Percentiles rank a stretch among this genome's conserved stretches.
These are phyloP conservation scores for Bradynema listronoti DNA, from an alignment of 1,140 invertebrate species.

Conservation along the genomic window DNA sequence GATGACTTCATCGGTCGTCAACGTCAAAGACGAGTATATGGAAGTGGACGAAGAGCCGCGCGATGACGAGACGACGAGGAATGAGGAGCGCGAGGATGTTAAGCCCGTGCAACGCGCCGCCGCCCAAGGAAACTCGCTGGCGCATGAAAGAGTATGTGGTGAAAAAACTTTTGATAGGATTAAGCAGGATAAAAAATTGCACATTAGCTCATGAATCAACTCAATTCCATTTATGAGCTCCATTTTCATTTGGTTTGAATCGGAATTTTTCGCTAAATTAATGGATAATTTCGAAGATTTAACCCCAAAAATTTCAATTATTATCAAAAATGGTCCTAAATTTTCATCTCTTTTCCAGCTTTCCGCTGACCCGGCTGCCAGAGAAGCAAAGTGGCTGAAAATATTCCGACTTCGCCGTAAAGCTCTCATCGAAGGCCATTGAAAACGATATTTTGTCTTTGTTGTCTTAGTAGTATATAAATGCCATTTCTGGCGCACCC, in stretches of 20 bases:
- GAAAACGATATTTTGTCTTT: too few relatives aligned
- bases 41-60: background rate
- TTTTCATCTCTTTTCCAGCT: background rate
- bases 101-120: background rate
- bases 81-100: background rate
- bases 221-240: background rate
- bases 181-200: background rate
- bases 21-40: background rate
- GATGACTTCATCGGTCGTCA: background rate
- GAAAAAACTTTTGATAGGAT: too few relatives aligned
- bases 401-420: slow-evolving; percentile 3
- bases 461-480: too few relatives aligned
- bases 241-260: background rate
- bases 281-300: background rate
- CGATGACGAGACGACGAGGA: background rate
- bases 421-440: slow-evolving; percentile 15
- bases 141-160: too few relatives aligned
- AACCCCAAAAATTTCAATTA: background rate
- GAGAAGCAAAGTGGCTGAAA: background rate
- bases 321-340: background rate
- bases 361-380: background rate
- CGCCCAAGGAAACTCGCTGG: too few relatives aligned
- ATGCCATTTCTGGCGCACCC: too few relatives aligned
- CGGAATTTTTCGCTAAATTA: background rate
- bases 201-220: background rate